Conservation (phyloP, 2,113 vertebrate genomes). For the Lepisosteus osseus region DNA sequence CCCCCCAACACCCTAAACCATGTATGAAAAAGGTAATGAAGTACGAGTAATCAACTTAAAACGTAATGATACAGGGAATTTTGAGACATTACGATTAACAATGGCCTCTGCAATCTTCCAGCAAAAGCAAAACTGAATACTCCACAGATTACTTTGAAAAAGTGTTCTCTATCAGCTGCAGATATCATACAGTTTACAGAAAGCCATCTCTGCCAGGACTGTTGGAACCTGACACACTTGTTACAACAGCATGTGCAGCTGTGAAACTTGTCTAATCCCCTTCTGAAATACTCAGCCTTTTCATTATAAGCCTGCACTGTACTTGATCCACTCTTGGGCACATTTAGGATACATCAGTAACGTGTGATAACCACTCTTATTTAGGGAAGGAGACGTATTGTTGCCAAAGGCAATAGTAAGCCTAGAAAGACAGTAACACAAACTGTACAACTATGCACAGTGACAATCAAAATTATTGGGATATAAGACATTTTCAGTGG, state of each 20-base stretch:
- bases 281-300: not conserved
- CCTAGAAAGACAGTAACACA: no score
- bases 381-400: no score
- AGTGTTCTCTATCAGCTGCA: not conserved
- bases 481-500: no score
- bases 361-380: no score
- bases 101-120: not conserved
- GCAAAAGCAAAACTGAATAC: not conserved
- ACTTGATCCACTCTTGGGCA: not conserved
- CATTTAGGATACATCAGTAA: not conserved
- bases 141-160: not conserved
- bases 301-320: not conserved
- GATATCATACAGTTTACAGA: not conserved
- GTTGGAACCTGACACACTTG: not conserved
- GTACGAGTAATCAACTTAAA: no score
- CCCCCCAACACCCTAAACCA: no score
- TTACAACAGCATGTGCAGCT: constrained; percentile 2
- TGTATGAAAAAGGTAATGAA: no score
- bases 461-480: no score
- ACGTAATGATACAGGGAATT: no score
- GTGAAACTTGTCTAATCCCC: not conserved
- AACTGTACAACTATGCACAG: no score
- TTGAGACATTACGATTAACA: not conserved
- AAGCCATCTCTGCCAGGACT: not conserved
- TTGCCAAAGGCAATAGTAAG: no score